Evolutionary conservation across 2,888 invertebrate species (phyloP).

Genomic region (Leptogaster cylindrica): DNA sequence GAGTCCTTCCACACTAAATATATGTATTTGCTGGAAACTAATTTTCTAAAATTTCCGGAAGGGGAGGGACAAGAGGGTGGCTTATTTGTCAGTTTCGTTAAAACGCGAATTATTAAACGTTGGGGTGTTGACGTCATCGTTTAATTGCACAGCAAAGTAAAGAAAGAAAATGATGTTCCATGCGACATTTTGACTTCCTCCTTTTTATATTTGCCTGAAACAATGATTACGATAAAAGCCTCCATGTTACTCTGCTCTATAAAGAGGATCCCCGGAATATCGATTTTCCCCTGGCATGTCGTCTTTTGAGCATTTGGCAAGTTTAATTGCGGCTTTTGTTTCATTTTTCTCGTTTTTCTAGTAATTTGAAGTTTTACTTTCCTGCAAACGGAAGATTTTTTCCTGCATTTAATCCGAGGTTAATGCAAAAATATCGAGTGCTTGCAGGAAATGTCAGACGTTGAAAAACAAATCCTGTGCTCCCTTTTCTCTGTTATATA

Average conservation of each 20-base stretch:
- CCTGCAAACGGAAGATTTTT: not conserved
- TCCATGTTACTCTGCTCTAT: constrained; percentile 15
- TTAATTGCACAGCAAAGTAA: no score
- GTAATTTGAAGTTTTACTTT: not conserved
- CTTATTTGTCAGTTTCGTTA: no score
- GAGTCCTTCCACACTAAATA: no score
- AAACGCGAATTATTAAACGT: no score
- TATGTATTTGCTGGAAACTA: no score
- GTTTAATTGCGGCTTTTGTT: constrained; percentile 24
- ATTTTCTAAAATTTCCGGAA: no score
- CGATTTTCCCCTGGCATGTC: constrained; percentile 31
- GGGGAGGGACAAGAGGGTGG: no score
- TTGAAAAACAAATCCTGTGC: no score
- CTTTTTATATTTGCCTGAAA: not conserved
- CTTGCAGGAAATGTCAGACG: no score
- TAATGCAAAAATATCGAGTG: not conserved
- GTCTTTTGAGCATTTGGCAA: constrained; percentile 17
- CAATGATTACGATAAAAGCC: constrained; percentile 20
- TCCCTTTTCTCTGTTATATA: no score
- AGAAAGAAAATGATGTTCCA: no score
- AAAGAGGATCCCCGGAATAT: constrained; percentile 18
- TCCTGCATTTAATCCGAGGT: not conserved
- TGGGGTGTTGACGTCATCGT: no score
- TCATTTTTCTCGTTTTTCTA: not conserved
- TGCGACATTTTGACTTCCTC: constrained; percentile 23